Evolutionary conservation across 2,113 vertebrate genomes (phyloP), one percentile per base, ranked within the genome.

Genomic region (Phylloscopus trochiloides): DNA sequence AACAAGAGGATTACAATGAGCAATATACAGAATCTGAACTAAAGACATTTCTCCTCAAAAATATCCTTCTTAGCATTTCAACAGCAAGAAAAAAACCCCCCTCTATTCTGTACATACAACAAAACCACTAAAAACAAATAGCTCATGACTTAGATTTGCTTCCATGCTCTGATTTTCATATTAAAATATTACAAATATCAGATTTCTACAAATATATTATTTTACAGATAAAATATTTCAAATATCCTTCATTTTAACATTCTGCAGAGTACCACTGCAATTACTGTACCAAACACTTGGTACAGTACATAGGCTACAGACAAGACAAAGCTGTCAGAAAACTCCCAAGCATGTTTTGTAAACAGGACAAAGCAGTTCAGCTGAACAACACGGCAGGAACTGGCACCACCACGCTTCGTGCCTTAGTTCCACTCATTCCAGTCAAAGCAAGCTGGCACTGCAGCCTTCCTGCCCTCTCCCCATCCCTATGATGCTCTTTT

Each of bases 381-480:
- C 18, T 50, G 54, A 86, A 65, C 10, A 34, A 54, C 31, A 28
- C 1, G 24, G 58, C 71, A 86, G 40, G 36, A 63, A 50, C 66
- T 24, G 68, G 62, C 72, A 89, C 8, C n/a, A 31, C 18, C 15
- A 38, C 2, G 5, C 26, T 22, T 20, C 0, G 0, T 21, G 45
- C 21, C 67, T 51, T 36, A 51, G 73, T 40, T 73, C 58, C 28
- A 36, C 28, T n/a, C 25, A 40, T 19, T 78, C 25, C 40, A 45
- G 51, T 6, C 40, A 80, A 34, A 57, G 36, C 45, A 68, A 77
- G 40, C 59, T 45, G 45, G 58, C 63, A 36, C 26, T 58, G 12
- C 31, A 1, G 58, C 75, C n/a, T 25, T 29, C 38, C 43, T 55
- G 48, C 24, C 40, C 72, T 48, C 63, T 75, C 57, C 29, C 4